These are phyloP conservation scores for Porites evermanni DNA, from an alignment of 92 coral and sea anemone species.

Conservation along the genomic window DNA sequence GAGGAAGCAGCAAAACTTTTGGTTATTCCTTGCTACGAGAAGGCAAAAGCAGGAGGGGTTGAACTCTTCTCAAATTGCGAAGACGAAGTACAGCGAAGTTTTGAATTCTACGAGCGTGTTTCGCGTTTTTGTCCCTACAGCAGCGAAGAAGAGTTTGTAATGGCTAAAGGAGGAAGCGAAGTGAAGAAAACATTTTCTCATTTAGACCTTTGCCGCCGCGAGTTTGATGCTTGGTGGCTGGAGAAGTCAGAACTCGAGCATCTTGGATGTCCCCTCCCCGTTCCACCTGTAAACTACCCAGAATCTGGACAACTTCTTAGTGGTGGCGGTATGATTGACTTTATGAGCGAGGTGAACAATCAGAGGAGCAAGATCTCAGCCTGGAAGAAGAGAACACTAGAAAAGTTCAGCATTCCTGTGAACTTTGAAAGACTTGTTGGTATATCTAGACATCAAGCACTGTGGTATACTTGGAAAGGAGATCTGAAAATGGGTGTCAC, in stretches of 20 bases:
- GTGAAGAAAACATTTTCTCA: slow-evolving; percentile 38
- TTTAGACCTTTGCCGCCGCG: slow-evolving; percentile 57
- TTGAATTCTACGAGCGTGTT: slow-evolving; percentile 63
- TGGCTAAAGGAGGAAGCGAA: slow-evolving; percentile 49
- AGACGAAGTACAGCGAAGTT: slow-evolving; percentile 47
- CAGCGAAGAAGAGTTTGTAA: slow-evolving; percentile 53
- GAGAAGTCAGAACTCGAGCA: slow-evolving; percentile 61
- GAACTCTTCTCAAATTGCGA: slow-evolving; percentile 19
- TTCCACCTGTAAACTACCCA: slow-evolving; percentile 8
- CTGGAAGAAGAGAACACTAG: slow-evolving; percentile 47
- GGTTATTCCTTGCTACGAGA: slow-evolving; percentile 54
- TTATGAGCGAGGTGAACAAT: slow-evolving; percentile 25
- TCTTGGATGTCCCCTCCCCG: slow-evolving; percentile 49
- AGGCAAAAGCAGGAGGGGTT: slow-evolving; percentile 48
- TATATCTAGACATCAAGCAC: slow-evolving; percentile 60
- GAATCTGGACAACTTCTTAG: slow-evolving; percentile 17
- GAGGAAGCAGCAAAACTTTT: slow-evolving; percentile 74
- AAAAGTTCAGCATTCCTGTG: slow-evolving; percentile 44
- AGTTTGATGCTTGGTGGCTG: slow-evolving; percentile 77
- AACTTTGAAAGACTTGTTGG: slow-evolving; percentile 65
- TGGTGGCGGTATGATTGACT: slow-evolving; percentile 33
- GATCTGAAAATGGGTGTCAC: slow-evolving; percentile 68
- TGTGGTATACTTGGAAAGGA: slow-evolving; percentile 54
- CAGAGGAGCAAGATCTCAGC: slow-evolving; percentile 16
- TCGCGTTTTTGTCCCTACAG: slow-evolving; percentile 37